These are phyloP conservation scores for Proterorhinus semilunaris DNA, from an alignment of 2,113 vertebrate genomes.

Conservation along the genomic window DNA sequence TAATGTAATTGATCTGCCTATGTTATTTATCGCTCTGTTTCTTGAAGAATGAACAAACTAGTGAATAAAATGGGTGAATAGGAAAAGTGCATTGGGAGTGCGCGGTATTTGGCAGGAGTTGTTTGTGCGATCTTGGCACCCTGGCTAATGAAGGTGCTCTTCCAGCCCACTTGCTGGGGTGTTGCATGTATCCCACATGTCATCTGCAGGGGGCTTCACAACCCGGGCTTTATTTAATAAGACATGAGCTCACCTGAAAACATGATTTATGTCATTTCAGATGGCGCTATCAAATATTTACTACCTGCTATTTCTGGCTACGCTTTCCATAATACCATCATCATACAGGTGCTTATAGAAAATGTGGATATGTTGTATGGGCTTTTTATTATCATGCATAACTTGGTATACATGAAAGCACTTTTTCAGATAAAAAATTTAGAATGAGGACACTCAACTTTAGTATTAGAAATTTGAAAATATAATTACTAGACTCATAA, in stretches of 20 bases:
- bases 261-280: constrained; percentile 13
- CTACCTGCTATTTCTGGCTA: not conserved
- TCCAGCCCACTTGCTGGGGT: constrained; percentile 11
- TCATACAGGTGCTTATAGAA: not conserved
- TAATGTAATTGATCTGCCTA: not conserved
- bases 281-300: constrained; percentile 8
- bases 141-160: not conserved
- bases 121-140: constrained; percentile 1
- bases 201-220: constrained; percentile 8
- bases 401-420: not conserved
- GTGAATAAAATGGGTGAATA: not conserved
- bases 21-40: not conserved
- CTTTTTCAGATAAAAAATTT: not conserved
- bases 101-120: not conserved
- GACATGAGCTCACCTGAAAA: constrained; percentile 12
- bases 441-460: not conserved
- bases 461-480: not conserved
- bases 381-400: constrained; percentile 4
- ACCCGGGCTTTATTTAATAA: constrained; percentile 7
- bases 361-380: constrained; percentile 1
- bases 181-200: constrained; percentile 4
- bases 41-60: not conserved
- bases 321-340: not conserved
- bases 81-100: not conserved
- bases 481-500: not conserved